Percentiles rank a stretch among this genome's conserved stretches.
Conservation (phyloP, 2,888 invertebrate species). For the Caenorhabditis angaria region DNA sequence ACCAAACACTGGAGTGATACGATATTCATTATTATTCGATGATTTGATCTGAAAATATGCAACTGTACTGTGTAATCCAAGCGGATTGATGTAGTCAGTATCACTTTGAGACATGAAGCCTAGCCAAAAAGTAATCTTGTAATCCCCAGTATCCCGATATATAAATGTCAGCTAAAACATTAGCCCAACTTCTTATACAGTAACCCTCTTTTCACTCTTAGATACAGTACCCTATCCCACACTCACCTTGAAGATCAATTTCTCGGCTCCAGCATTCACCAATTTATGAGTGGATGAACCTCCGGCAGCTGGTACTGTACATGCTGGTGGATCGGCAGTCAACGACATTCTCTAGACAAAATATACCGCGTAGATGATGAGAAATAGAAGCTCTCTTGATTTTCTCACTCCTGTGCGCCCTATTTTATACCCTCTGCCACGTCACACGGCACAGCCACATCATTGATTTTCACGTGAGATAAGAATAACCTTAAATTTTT, state of each 20-base stretch:
- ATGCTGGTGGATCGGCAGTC: conserved; percentile 48
- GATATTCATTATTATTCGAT: conserved; percentile 55
- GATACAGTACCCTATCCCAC: no score
- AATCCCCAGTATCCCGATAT: no score
- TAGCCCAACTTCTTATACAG: no score
- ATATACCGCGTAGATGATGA: no score
- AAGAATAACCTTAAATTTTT: neutral
- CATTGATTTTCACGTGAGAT: neutral
- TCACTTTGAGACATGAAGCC: no score
- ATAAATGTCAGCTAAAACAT: no score
- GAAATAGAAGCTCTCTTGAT: conserved; percentile 3
- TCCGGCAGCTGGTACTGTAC: conserved; percentile 48
- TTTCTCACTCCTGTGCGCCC: conserved; percentile 3
- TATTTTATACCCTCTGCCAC: neutral
- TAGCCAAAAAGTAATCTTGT: no score
- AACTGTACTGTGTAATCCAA: no score
- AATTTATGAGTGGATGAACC: conserved; percentile 34
- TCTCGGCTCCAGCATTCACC: conserved; percentile 38
- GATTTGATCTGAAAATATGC: conserved; percentile 47
- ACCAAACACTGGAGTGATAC: conserved; percentile 55
- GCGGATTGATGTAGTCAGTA: no score
- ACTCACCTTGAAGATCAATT: conserved; percentile 31
- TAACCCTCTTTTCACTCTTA: no score
- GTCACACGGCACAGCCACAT: no score
- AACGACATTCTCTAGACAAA: conserved; percentile 38